Evolutionary conservation across 2,888 invertebrate species (phyloP).

Genomic region (Lasioglossum lativentre): DNA sequence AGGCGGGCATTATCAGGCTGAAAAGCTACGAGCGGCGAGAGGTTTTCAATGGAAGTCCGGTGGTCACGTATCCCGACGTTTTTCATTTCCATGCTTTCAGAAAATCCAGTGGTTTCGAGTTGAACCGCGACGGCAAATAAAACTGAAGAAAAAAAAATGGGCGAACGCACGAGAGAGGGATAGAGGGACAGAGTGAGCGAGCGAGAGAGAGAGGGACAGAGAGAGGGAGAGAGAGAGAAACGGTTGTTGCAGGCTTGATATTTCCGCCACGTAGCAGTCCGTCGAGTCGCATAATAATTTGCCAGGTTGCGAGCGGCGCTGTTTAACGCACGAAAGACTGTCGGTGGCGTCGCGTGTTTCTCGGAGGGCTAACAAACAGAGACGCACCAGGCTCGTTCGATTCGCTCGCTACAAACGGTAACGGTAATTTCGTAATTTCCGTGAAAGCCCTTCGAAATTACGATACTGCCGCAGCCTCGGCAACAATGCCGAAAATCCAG

Average conservation of each 20-base stretch:
- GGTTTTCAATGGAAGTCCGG: background rate
- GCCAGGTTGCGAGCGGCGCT: constrained; percentile 23
- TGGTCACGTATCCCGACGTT: constrained; percentile 1
- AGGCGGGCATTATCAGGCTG: background rate
- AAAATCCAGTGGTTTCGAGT: constrained; percentile 29
- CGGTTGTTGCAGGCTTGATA: constrained; percentile 22
- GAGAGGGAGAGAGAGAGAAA: background rate
- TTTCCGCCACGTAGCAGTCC: constrained; percentile 40
- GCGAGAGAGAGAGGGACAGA: background rate
- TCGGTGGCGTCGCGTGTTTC: background rate
- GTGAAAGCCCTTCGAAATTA: constrained; percentile 1
- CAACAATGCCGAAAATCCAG: constrained; percentile 48
- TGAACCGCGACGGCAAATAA: constrained; percentile 4
- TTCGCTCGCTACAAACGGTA: background rate
- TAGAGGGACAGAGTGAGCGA: background rate
- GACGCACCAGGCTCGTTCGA: background rate
- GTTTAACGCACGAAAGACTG: constrained; percentile 13
- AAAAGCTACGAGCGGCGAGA: background rate
- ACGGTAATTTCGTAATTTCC: constrained; percentile 26
- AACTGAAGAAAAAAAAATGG: background rate
- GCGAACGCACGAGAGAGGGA: background rate
- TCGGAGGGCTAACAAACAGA: background rate
- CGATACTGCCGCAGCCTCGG: background rate
- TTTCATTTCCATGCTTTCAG: constrained; percentile 17
- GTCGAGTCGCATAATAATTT: constrained; percentile 47